Base-by-base conservation (phyloP, 2,888 invertebrate species). In the Conops quadrifasciatus region DNA sequence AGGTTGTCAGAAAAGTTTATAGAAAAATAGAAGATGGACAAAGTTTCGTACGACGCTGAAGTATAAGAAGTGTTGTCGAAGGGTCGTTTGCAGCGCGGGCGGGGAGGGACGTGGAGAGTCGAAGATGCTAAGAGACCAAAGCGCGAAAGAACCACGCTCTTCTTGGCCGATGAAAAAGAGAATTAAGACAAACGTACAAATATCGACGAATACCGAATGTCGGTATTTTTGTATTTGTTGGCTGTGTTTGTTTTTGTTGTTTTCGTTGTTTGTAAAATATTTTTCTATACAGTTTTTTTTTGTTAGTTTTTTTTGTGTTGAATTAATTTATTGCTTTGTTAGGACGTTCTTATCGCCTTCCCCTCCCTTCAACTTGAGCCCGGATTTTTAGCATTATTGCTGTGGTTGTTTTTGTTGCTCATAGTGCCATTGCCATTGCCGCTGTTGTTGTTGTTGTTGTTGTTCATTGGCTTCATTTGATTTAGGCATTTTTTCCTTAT, bases 321-420 rank as follows among this genome's bases (percentile, higher is more conserved):
- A 28, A 26, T 24, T 13, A 15, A 28, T 59, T 59, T 59, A 9
- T 24, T 59, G 28, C 21, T 59, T 21, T 59, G 2, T 16, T 49
- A 16, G 49, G n/a, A n/a, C n/a, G n/a, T 36, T 36, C 4, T 36
- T 36, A 21, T 58, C 7, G 24, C n/a, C 15, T 19, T 58, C 5
- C 13, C 13, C 9, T 36, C 36, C 21, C 24, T 53, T 19, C 53
- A 53, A 26, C 5, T 59, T 28, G 59, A 26, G 2, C 11, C 24
- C 19, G 19, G 24, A 26, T 28, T 59, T 59, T 28, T 59, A 36
- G 26, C 5, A 51, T 2, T 19, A 7, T 28, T 11, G 7, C 28
- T 59, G 59, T 59, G n/a, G 24, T 24, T 59, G 26, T 16, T 59
- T 15, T 59, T 24, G 64, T 47, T 49, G 64, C 26, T 64, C 11